phyloP scores from a whole-genome alignment of 2,888 invertebrate genomes.

The Tupiocoris notatus region DNA sequence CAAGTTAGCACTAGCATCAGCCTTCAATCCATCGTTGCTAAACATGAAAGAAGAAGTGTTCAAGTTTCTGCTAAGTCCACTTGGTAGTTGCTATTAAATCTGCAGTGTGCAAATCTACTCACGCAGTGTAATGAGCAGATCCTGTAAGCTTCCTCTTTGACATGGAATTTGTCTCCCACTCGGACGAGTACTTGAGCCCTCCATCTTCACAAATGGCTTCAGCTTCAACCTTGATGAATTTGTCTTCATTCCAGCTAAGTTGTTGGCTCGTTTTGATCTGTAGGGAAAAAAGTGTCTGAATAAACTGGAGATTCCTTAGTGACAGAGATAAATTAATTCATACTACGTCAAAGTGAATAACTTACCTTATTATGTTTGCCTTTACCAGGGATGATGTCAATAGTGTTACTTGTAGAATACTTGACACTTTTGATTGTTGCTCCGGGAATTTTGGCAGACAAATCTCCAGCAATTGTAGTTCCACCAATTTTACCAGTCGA shows the following conservation, averaged over 20 bases:
- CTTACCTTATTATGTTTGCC: conserved; percentile 39
- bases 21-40: conserved; percentile 41
- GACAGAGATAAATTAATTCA: too few relatives aligned
- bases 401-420: conserved; percentile 42
- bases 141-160: conserved; percentile 41
- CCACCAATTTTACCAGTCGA: conserved; percentile 45
- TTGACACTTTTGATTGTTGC: conserved; percentile 45
- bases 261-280: conserved; percentile 54
- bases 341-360: neutral
- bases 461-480: conserved; percentile 44
- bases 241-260: conserved; percentile 60
- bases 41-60: neutral
- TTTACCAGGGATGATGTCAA: conserved; percentile 26
- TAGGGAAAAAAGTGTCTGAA: neutral
- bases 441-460: conserved; percentile 46
- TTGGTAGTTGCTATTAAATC: neutral
- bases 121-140: conserved; percentile 40
- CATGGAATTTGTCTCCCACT: conserved; percentile 47
- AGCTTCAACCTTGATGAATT: conserved; percentile 54
- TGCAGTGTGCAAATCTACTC: neutral
- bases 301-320: too few relatives aligned
- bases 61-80: neutral
- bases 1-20: conserved; percentile 42
- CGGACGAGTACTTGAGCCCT: conserved; percentile 43
- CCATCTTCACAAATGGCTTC: conserved; percentile 47